Percentiles rank a stretch among this genome's conserved stretches.
Evolutionary conservation across 1,140 invertebrate species (phyloP).

Genomic region (Drosophila micromelanica): DNA sequence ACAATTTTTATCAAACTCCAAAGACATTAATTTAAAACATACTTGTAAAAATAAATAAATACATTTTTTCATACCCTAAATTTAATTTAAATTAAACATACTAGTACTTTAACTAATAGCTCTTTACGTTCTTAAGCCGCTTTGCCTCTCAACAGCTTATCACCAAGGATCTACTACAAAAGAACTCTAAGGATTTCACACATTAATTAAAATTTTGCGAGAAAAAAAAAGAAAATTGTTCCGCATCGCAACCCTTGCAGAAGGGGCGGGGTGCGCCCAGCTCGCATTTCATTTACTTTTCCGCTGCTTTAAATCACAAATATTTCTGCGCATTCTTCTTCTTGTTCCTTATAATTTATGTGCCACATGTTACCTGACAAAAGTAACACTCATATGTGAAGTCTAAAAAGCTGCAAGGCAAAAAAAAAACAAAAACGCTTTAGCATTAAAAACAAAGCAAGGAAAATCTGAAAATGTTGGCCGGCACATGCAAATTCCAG

Average conservation of each 20-base stretch:
- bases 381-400: slow-evolving; percentile 53
- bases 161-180: slow-evolving; percentile 38
- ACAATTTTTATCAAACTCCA: too few species aligned
- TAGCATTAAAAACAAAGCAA: slow-evolving; percentile 59
- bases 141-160: slow-evolving; percentile 37
- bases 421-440: slow-evolving; percentile 40
- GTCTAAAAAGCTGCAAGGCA: not conserved
- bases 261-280: not conserved
- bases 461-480: slow-evolving; percentile 45
- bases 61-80: not conserved
- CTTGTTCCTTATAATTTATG: slow-evolving; percentile 68
- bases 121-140: slow-evolving; percentile 9
- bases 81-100: too few species aligned
- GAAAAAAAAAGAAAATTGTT: slow-evolving; percentile 19
- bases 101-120: not conserved
- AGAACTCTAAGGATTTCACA: slow-evolving; percentile 22
- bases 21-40: too few species aligned
- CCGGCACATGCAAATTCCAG: slow-evolving; percentile 50
- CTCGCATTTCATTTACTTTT: slow-evolving; percentile 50
- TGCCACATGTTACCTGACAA: slow-evolving; percentile 71
- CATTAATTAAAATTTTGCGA: slow-evolving; percentile 61
- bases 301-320: slow-evolving; percentile 35
- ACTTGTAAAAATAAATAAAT: not conserved
- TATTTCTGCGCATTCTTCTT: slow-evolving; percentile 30
- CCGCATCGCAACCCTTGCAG: slow-evolving; percentile 31